Evolutionary conservation across 2,888 invertebrate genomes (phyloP).

Genomic region (Notocelia uddmanniana): DNA sequence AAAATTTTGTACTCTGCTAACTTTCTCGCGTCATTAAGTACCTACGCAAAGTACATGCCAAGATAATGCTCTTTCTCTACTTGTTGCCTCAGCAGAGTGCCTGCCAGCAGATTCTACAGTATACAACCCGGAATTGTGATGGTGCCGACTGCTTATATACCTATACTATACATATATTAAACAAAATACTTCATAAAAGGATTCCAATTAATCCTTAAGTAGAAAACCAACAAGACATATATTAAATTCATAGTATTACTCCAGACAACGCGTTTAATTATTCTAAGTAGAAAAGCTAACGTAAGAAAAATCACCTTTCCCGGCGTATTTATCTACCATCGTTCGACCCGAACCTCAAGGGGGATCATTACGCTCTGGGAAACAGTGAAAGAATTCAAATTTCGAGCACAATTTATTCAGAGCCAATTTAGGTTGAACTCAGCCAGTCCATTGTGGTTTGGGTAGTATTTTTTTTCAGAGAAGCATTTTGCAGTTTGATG

Average conservation of each 20-base stretch:
- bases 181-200: too few relatives aligned
- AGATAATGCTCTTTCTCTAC: too few relatives aligned
- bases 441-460: slow-evolving; percentile 17
- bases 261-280: slow-evolving; percentile 9
- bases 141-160: too few relatives aligned
- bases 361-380: slow-evolving; percentile 23
- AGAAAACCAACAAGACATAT: background rate
- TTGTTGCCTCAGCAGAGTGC: too few relatives aligned
- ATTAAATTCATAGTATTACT: background rate
- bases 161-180: too few relatives aligned
- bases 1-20: too few relatives aligned
- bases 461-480: background rate
- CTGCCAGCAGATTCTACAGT: too few relatives aligned
- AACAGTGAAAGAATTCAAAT: slow-evolving; percentile 29
- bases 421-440: slow-evolving; percentile 35
- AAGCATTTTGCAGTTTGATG: background rate
- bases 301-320: slow-evolving; percentile 13
- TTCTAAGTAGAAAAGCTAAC: slow-evolving; percentile 35
- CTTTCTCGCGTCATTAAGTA: too few relatives aligned
- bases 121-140: too few relatives aligned
- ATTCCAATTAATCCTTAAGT: too few relatives aligned
- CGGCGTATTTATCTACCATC: slow-evolving; percentile 17
- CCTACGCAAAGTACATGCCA: too few relatives aligned
- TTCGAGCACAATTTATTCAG: slow-evolving; percentile 30
- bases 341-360: slow-evolving; percentile 33